Percentiles rank a stretch among this genome's conserved stretches.
Evolutionary conservation across 2,888 invertebrate species (phyloP).

Genomic region (Pecten maximus): DNA sequence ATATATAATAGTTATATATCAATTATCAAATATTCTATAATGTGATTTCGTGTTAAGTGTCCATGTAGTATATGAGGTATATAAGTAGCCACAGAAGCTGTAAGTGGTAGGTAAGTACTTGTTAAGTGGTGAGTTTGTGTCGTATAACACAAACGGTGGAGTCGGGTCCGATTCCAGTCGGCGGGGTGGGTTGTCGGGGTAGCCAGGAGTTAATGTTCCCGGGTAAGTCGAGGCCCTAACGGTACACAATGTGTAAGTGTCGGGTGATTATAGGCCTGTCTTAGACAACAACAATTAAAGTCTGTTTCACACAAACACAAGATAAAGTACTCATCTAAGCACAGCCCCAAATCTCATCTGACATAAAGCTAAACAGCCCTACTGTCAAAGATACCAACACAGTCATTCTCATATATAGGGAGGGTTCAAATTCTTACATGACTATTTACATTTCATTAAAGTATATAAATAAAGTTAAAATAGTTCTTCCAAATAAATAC

Average conservation of each 20-base stretch:
- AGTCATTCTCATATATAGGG: neutral
- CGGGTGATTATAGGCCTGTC: conserved; percentile 2
- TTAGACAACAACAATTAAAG: conserved; percentile 24
- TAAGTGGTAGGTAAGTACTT: neutral
- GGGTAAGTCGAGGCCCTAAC: neutral
- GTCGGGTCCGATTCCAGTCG: conserved; percentile 24
- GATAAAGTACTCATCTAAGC: neutral
- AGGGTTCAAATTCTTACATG: no score
- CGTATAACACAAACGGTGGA: neutral
- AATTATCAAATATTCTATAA: no score
- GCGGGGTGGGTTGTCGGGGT: conserved; percentile 15
- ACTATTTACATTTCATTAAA: no score
- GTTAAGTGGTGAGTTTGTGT: neutral
- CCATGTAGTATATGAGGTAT: neutral
- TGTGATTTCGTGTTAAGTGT: neutral
- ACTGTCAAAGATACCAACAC: neutral
- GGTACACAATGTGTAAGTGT: conserved; percentile 17
- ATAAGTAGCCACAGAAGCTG: neutral
- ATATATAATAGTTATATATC: no score
- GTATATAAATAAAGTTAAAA: neutral
- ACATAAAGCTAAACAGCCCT: neutral
- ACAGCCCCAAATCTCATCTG: neutral
- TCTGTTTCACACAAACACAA: conserved; percentile 15
- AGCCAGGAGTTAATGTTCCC: neutral
- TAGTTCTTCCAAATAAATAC: neutral